Evolutionary conservation across 2,888 invertebrate genomes (phyloP), one percentile per base, ranked within the genome.

Genomic region (Osedax frankpressi): DNA sequence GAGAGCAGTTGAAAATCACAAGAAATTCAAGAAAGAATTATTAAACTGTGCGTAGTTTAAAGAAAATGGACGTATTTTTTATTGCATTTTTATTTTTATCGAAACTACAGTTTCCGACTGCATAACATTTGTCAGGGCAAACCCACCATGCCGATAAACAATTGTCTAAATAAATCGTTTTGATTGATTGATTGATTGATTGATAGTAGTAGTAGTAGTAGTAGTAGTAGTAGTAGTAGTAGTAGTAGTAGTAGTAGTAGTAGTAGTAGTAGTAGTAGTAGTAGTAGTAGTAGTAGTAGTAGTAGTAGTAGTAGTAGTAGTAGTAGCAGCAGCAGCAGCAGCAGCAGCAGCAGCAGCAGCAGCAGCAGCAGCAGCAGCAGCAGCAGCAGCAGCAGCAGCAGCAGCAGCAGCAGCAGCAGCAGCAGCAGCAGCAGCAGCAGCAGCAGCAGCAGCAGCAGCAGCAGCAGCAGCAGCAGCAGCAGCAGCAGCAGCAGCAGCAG

Each of bases 221-320:
- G 59, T 59, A 59, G 59, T 59, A 59, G 59, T 59, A 59, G 59
- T 59, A 59, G 59, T 59, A 59, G 59, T 59, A 59, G 59, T 59
- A 59, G 59, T 59, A 59, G 59, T 19, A 59, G 59, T 59, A 59
- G 59, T 59, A 59, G 59, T 19, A 59, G 59, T 59, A 59, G 44
- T 44, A 44, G 44, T 44, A 44, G 44, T 44, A 44, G 44, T 44
- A 44, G 44, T 44, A 19, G 44, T 44, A 44, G 11, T 44, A 19
- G 44, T 44, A 44, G 44, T 44, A 44, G 19, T 44, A 44, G 44
- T 25, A 68, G 68, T 68, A 27, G 68, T 25, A 68, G 25, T 68
- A 27, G 68, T 25, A 68, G 68, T 68, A 68, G n/a, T 65, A 65
- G 65, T 65, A 65, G 65, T 65, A n/a, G 65, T 65, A 65, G 11